Conservation (phyloP, 1,140 invertebrate species). For the Drosophila lowei region DNA sequence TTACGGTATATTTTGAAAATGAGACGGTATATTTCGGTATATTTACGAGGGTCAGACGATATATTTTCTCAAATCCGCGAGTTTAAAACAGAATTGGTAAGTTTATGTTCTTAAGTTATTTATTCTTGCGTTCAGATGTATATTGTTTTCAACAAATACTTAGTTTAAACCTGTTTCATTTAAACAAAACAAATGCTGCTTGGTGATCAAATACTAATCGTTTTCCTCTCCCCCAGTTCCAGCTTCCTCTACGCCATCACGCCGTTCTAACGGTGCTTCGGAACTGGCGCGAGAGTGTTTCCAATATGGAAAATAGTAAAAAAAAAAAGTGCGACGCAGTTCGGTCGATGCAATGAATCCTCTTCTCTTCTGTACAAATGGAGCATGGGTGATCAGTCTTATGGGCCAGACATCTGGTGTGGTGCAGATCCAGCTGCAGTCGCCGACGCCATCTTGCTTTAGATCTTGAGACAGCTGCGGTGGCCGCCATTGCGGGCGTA, state of each 20-base stretch:
- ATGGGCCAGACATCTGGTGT: slow-evolving; percentile 9
- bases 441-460: slow-evolving; percentile 20
- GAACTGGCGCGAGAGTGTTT: slow-evolving; percentile 29
- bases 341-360: slow-evolving; percentile 38
- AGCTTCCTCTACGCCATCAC: slow-evolving; percentile 8
- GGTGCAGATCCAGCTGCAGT: slow-evolving; percentile 38
- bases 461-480: slow-evolving; percentile 76
- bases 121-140: slow-evolving; percentile 30
- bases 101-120: slow-evolving; percentile 11
- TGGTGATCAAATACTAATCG: slow-evolving; percentile 77
- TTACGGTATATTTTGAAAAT: too few species aligned
- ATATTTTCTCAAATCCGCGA: too few species aligned
- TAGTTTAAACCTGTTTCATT: slow-evolving; percentile 73
- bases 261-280: slow-evolving; percentile 11
- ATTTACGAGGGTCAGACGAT: too few species aligned
- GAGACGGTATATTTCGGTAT: too few species aligned
- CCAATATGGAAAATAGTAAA: slow-evolving; percentile 73
- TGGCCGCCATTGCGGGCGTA: slow-evolving; percentile 63
- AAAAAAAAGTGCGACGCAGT: slow-evolving; percentile 29
- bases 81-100: not conserved
- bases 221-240: slow-evolving; percentile 38
- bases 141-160: slow-evolving; percentile 38
- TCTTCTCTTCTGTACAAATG: slow-evolving; percentile 34
- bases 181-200: slow-evolving; percentile 78
- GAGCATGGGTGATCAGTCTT: slow-evolving; percentile 67